These are phyloP conservation scores for Oligia strigilis DNA, from an alignment of 2,888 invertebrate genomes.

Conservation along the genomic window DNA sequence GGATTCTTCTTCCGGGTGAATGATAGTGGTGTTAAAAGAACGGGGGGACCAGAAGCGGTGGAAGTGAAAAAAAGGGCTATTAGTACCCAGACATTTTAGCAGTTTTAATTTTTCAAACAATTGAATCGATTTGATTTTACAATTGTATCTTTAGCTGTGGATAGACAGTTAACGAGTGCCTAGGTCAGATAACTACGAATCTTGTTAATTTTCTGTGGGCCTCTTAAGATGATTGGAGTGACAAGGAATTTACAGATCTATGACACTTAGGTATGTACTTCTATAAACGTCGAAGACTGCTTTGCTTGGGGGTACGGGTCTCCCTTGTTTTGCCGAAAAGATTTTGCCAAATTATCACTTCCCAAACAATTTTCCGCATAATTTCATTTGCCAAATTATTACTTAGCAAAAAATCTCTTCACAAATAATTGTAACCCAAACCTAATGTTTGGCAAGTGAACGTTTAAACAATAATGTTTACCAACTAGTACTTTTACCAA, in stretches of 20 bases:
- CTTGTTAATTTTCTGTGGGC: background rate
- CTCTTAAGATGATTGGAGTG: background rate
- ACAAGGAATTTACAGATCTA: background rate
- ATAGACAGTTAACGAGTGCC: background rate
- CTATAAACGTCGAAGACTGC: background rate
- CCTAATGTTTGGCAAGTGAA: too few species aligned
- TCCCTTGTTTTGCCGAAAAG: too few species aligned
- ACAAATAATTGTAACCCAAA: too few species aligned
- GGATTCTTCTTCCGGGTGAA: constrained; percentile 7
- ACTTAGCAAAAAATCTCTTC: too few species aligned
- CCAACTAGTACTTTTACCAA: too few species aligned
- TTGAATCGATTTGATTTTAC: too few species aligned
- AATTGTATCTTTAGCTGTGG: background rate
- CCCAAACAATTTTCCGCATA: too few species aligned
- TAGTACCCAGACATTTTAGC: background rate
- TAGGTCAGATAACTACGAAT: too few species aligned
- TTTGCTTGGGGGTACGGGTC: background rate
- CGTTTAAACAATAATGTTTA: too few species aligned
- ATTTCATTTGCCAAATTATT: too few species aligned
- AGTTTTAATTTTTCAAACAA: background rate
- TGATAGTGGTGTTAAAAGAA: background rate
- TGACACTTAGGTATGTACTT: background rate
- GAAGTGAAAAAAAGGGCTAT: background rate
- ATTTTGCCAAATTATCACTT: too few species aligned
- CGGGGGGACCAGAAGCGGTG: too few species aligned